phyloP scores from a whole-genome alignment of 92 coral and sea anemone genomes.

The Epizoanthus illoricatus region DNA sequence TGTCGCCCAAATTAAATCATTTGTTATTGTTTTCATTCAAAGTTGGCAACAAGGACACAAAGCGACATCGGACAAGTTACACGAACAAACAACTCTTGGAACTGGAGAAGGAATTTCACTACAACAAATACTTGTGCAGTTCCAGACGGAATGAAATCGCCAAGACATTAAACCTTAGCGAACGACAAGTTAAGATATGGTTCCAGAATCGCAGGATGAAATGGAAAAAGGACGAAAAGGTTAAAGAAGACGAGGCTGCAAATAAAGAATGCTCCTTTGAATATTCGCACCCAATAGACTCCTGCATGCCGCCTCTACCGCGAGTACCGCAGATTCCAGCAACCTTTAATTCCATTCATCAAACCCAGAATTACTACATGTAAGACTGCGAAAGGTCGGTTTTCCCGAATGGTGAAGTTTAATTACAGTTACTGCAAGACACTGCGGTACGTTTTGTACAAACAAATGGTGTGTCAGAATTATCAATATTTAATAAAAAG shows the following conservation, averaged over 20 bases:
- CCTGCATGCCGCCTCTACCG: conserved; percentile 39
- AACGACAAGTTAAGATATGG: conserved; percentile 96
- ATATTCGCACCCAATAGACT: conserved; percentile 39
- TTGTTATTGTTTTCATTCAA: not conserved
- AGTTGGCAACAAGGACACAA: conserved; percentile 44
- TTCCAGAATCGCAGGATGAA: conserved; percentile 97
- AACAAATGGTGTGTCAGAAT: conserved; percentile 2
- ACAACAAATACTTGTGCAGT: conserved; percentile 88
- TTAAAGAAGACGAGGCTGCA: conserved; percentile 63
- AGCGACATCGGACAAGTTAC: conserved; percentile 93
- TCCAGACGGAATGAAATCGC: conserved; percentile 93
- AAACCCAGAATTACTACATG: conserved; percentile 32
- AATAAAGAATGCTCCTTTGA: conserved; percentile 41
- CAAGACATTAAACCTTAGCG: conserved; percentile 78
- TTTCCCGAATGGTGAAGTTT: not conserved
- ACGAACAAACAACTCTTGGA: conserved; percentile 92
- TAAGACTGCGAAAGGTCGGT: not conserved
- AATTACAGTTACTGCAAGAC: conserved; percentile 4
- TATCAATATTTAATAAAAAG: conserved; percentile 38
- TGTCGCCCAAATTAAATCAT: not conserved
- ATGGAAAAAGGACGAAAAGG: conserved; percentile 93
- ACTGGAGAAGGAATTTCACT: conserved; percentile 94
- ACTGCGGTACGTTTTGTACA: conserved; percentile 25
- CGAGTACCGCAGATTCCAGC: conserved; percentile 34
- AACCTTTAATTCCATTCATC: conserved; percentile 20